Evolutionary conservation across 2,888 invertebrate species (phyloP).

Genomic region (Melieria picta): DNA sequence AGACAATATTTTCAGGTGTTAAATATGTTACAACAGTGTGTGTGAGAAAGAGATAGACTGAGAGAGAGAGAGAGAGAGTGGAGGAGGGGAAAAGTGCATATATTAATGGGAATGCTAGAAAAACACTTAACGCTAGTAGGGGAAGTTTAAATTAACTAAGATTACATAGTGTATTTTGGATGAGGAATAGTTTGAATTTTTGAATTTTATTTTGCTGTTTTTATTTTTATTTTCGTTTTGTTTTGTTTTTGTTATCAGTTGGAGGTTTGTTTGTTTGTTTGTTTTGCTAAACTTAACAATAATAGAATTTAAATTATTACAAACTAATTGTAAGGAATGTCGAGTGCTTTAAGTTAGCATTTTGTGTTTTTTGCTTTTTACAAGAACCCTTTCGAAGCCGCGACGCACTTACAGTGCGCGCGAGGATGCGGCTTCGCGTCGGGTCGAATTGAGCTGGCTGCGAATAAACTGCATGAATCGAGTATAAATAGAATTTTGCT

Average conservation of each 20-base stretch:
- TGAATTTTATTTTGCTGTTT: too few species aligned
- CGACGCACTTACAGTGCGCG: conserved; percentile 4
- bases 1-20: background rate
- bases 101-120: background rate
- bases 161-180: too few species aligned
- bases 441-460: conserved; percentile 4
- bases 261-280: conserved; percentile 15
- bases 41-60: background rate
- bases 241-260: too few species aligned
- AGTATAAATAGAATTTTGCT: conserved; percentile 10
- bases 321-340: conserved; percentile 23
- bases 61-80: background rate
- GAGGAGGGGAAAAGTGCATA: background rate
- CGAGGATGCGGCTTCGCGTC: too few species aligned
- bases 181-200: too few species aligned
- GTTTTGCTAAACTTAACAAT: conserved; percentile 27
- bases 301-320: conserved; percentile 22
- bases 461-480: background rate
- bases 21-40: conserved; percentile 16
- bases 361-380: background rate
- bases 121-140: too few species aligned
- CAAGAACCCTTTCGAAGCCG: background rate
- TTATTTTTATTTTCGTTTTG: too few species aligned
- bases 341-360: background rate
- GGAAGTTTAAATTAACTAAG: too few species aligned